Percentiles rank a stretch among this genome's conserved stretches.
These are phyloP conservation scores for Blastobasis lacticolella DNA, from an alignment of 2,888 invertebrate species.

Conservation along the genomic window DNA sequence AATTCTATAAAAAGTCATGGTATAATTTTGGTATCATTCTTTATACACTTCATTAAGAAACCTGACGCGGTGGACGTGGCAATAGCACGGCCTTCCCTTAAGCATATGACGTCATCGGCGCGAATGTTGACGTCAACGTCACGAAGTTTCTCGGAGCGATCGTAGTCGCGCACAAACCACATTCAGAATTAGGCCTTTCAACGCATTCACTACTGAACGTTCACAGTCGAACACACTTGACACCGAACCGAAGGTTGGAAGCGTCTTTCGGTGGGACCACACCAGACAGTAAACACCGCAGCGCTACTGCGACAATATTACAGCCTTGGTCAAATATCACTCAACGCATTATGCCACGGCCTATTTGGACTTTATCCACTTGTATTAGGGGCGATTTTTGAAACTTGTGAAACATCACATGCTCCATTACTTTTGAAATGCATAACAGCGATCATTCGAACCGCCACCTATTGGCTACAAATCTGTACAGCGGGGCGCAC, in stretches of 20 bases:
- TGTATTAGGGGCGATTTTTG: too few relatives aligned
- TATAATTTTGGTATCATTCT: slow-evolving; percentile 11
- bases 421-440: too few relatives aligned
- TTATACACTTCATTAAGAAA: not conserved
- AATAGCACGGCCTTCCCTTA: not conserved
- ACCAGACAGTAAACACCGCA: not conserved
- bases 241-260: too few relatives aligned
- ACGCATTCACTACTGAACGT: not conserved
- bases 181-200: not conserved
- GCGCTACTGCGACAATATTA: not conserved
- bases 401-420: too few relatives aligned
- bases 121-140: not conserved
- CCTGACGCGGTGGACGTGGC: slow-evolving; percentile 3
- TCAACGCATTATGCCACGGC: too few relatives aligned
- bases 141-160: not conserved
- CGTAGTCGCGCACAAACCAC: not conserved
- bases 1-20: slow-evolving; percentile 12
- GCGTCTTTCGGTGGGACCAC: not conserved
- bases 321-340: too few relatives aligned
- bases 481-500: too few relatives aligned
- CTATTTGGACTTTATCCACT: too few relatives aligned
- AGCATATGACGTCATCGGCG: not conserved
- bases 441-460: too few relatives aligned
- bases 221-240: not conserved
- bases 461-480: too few relatives aligned